Base-by-base conservation (phyloP, 2,888 invertebrate species). In the Dicranocentrus wangi region DNA sequence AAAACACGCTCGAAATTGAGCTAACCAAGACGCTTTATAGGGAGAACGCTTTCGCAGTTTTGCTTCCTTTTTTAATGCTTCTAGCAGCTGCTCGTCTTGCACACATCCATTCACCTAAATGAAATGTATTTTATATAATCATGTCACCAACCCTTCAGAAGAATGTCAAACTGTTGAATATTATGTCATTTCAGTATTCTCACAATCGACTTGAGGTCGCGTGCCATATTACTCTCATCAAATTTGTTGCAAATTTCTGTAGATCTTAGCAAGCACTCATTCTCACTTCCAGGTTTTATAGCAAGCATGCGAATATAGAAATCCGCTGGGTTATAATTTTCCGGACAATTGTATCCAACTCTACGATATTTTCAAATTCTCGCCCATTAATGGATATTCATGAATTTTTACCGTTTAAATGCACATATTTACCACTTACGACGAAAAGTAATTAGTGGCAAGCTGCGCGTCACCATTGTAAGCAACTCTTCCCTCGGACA, bases 291-390 rank as follows among this genome's bases (percentile, higher is more conserved):
- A 0, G 97, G 96, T 0, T 94, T 92, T 0, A 97, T 93, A 0
- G 97, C 96, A 84, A 98, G 89, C 1, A 95, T 92, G 88, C 96
- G 94, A 63, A 98, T 94, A 89, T 94, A 97, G 89, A 95, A 96
- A 89, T 98, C 98, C 0, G 97, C 97, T 1, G 97, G 97, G 88
- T 97, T 97, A 89, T 95, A 97, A 88, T 96, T 96, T 2, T 91
- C 92, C 0, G 97, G 97, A 88, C 95, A 95, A 15, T 79, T 72
- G 68, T 81, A 81, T 42, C 80, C 83, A 10, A 71, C 42, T 71
- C 82, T 82, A 28, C 15, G 21, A 32, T 1, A 23, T 25, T 8
- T 39, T 39, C 13, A n/a, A n/a, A n/a, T n/a, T n/a, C n/a, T n/a
- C n/a, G n/a, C n/a, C n/a, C n/a, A n/a, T n/a, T n/a, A n/a, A n/a